phyloP scores from a whole-genome alignment of 2,113 vertebrate species.

The Glareola pratincola region DNA sequence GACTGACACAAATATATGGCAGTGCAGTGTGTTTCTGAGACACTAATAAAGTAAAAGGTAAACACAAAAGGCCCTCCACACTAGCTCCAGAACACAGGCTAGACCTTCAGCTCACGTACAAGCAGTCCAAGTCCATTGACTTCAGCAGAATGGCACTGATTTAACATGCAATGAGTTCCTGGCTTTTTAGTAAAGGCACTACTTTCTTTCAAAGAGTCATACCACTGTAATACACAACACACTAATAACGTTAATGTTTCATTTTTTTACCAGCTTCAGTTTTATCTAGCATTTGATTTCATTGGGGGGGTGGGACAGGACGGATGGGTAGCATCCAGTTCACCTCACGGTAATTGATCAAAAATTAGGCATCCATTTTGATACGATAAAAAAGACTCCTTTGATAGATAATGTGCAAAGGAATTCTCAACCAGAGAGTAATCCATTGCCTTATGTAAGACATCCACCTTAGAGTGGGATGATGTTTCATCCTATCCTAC shows the following conservation, averaged over 20 bases:
- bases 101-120: not conserved
- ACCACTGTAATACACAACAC: not conserved
- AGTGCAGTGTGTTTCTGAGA: not conserved
- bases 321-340: not conserved
- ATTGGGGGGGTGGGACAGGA: not conserved
- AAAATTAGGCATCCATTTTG: not conserved
- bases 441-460: not conserved
- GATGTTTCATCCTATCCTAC: not conserved
- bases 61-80: not conserved
- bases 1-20: constrained; percentile 11
- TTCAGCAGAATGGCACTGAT: not conserved
- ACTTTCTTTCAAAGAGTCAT: not conserved
- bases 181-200: not conserved
- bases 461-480: not conserved
- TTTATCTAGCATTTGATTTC: not conserved
- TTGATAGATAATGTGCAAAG: not conserved
- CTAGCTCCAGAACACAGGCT: not conserved
- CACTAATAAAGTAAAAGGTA: constrained; percentile 26
- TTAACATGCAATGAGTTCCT: not conserved
- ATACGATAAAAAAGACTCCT: not conserved
- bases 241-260: not conserved
- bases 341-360: not conserved
- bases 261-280: not conserved
- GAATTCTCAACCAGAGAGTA: not conserved
- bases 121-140: not conserved